Conservation (phyloP, 30 jellyfish, hydroid and myxozoan genomes). For the Cassiopea andromeda region DNA sequence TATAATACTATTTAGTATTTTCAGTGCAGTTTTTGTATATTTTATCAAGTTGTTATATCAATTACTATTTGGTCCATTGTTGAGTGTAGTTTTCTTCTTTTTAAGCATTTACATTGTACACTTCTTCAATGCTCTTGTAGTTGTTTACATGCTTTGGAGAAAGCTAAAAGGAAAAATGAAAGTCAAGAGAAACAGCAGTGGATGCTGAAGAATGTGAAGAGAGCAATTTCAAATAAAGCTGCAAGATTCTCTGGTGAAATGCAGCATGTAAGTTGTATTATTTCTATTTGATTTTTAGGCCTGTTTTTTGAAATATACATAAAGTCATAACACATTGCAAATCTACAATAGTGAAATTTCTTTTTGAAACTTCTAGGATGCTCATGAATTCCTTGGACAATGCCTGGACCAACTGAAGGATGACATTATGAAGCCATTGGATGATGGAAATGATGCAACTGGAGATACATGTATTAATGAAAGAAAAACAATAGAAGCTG, state of each 20-base stretch:
- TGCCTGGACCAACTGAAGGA: constrained; percentile 90
- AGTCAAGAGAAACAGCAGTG: constrained; percentile 50
- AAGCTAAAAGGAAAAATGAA: constrained; percentile 50
- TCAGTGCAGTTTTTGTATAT: too few species aligned
- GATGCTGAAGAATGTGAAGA: constrained; percentile 58
- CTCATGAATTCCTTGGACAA: constrained; percentile 96
- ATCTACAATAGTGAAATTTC: not conserved
- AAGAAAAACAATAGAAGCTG: constrained; percentile 40
- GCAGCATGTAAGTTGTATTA: constrained; percentile 68
- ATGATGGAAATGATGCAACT: constrained; percentile 16
- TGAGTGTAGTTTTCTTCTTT: too few species aligned
- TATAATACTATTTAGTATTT: too few species aligned
- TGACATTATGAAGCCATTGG: constrained; percentile 37
- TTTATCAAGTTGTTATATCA: too few species aligned
- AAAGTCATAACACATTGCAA: not conserved
- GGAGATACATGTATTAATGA: not conserved
- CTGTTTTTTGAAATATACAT: too few species aligned
- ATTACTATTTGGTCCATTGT: too few species aligned
- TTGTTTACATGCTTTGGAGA: constrained; percentile 18
- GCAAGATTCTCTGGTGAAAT: constrained; percentile 80
- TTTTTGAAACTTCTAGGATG: constrained; percentile 59
- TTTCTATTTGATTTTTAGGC: too few species aligned
- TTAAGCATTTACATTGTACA: too few species aligned
- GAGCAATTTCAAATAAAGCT: constrained; percentile 81
- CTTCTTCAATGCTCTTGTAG: not conserved